Percentiles rank a stretch among this genome's conserved stretches.
Conservation (phyloP, 1,140 invertebrate genomes). For the Potamilus streckersoni region DNA sequence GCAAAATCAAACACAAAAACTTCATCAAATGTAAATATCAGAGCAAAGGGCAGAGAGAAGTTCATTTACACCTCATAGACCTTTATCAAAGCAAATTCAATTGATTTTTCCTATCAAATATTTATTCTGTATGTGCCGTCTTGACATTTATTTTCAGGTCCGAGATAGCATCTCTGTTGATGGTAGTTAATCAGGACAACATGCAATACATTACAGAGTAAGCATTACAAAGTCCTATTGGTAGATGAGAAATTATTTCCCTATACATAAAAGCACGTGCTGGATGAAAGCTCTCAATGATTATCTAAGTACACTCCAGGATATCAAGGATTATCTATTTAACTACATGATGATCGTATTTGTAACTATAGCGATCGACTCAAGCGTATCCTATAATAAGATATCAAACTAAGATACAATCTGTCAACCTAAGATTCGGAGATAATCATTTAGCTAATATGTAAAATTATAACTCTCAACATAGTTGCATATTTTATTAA, state of each 20-base stretch:
- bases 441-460: too few species aligned
- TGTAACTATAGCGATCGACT: too few species aligned
- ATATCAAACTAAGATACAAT: too few species aligned
- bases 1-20: background rate
- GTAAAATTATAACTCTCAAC: too few species aligned
- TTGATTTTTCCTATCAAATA: background rate
- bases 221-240: background rate
- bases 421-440: too few species aligned
- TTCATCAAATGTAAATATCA: background rate
- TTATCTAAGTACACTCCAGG: background rate
- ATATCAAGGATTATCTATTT: background rate
- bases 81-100: background rate
- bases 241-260: background rate
- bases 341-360: too few species aligned
- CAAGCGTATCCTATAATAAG: too few species aligned
- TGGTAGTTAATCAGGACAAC: constrained; percentile 27
- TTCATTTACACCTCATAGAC: background rate
- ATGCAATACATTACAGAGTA: constrained; percentile 31
- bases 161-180: constrained; percentile 19
- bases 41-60: background rate
- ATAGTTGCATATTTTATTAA: too few species aligned
- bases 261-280: background rate
- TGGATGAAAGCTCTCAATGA: background rate
- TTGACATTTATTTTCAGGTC: constrained; percentile 4
- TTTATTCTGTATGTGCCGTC: too few species aligned